Evolutionary conservation across 2,113 vertebrate genomes (phyloP).

Genomic region (Rhodinocichla rosea): DNA sequence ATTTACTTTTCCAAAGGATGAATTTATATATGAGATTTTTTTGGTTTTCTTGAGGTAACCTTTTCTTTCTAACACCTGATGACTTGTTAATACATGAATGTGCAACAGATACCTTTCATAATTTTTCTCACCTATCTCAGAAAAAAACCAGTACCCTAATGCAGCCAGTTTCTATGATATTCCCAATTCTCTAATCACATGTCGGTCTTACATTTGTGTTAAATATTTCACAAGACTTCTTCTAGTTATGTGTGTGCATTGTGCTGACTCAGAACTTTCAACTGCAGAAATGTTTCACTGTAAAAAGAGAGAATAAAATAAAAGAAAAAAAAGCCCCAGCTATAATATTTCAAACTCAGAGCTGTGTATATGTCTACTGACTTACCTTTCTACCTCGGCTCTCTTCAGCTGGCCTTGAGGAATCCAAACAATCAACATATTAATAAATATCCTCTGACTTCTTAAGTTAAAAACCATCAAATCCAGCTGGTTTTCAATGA

Average conservation of each 20-base stretch:
- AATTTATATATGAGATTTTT: neutral
- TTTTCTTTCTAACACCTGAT: neutral
- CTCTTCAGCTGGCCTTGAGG: neutral
- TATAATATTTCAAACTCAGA: neutral
- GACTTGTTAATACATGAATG: neutral
- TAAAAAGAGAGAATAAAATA: neutral
- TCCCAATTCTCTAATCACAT: neutral
- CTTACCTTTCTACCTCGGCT: neutral
- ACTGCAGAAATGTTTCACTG: neutral
- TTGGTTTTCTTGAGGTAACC: neutral
- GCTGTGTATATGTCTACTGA: neutral
- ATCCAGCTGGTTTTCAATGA: neutral
- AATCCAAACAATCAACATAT: neutral
- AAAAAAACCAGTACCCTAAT: neutral
- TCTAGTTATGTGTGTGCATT: neutral
- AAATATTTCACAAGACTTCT: neutral
- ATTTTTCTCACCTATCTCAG: neutral
- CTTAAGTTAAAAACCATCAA: neutral
- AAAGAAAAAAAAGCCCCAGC: rapidly evolving
- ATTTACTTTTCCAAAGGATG: neutral
- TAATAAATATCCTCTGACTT: neutral
- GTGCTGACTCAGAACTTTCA: neutral
- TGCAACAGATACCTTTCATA: neutral
- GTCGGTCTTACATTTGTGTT: neutral
- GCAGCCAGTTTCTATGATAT: neutral